Base-by-base conservation (phyloP, 2,797 vertebrate species). In the Coccyzus lansbergi region DNA sequence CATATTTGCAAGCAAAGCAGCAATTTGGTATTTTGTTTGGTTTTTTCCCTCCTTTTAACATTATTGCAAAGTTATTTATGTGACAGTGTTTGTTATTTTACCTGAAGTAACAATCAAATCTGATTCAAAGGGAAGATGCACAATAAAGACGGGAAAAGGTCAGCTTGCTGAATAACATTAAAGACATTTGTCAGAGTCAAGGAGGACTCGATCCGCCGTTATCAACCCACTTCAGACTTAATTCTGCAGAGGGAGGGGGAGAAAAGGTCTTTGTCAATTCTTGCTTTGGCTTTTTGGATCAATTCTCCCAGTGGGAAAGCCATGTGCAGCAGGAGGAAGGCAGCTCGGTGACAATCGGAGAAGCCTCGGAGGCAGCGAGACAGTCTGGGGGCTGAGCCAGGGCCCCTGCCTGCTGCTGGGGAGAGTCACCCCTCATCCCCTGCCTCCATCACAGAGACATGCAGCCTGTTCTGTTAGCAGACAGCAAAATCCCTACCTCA, bases 141-240 rank as follows among this genome's bases (percentile, higher is more conserved):
- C 94, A 94, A 88, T 95, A 93, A 96, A 96, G 94, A 96, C 78
- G 33, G 94, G 94, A 96, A 96, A 97, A 96, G 96, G 96, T 96
- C 97, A 97, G 83, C 95, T 91, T 94, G 93, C 96, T 96, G 94
- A 96, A 95, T 96, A 96, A 97, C 95, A 92, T 96, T 97, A 95
- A 97, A 97, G 96, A 96, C 94, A 96, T 97, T 97, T 97, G 96
- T 97, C 97, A 97, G 97, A 96, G 94, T 95, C 96, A 96, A 95
- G 92, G 94, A 93, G 94, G 93, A 90, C 96, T 96, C 85, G 93
- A 95, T 96, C 86, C 1, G 18, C 92, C 1, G 77, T 93, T 95
- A 97, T 95, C 96, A 97, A 95, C 93, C 94, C 49, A 85, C 85
- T 94, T 96, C 94, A 96, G 94, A 94, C 93, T 97, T 93, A 96